Evolutionary conservation across 2,797 vertebrate genomes (phyloP), one percentile per base, ranked within the genome.

Genomic region (Phoeniculus purpureus): DNA sequence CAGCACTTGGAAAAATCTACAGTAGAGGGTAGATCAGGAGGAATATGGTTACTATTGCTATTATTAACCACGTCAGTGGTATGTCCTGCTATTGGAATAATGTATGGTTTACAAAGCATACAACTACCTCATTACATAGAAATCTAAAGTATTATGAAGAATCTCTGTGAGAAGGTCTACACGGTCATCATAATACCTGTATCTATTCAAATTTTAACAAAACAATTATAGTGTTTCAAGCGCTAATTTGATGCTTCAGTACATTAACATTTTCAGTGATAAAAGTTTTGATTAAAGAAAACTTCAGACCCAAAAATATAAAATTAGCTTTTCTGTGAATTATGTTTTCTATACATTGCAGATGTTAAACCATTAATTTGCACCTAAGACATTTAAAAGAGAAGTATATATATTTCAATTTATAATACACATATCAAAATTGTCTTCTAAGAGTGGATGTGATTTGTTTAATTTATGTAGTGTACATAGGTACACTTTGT

Each of bases 401-500:
- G 34, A 81, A 68, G 21, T 1, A 60, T 26, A 10, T 61, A 16
- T 31, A 61, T 56, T 83, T 65, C 10, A 37, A 6, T 55, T 78
- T 55, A 51, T 37, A 80, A 76, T 19, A 27, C 16, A 60, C 8
- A n/a, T n/a, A 55, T 56, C 3, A 48, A 40, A 81, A 84, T 31
- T 19, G 3, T 10, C 29, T 51, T 62, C 14, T 40, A 59, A 60
- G 26, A 48, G 56, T 14, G 6, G 4, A 60, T 40, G 6, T 5
- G 6, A 64, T 17, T 6, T 64, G 13, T 64, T 56, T 40, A 26
- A 61, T 51, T 74, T 29, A 19, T 31, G 56, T 18, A 11, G 10
- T 56, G 25, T 12, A 27, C 1, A 0, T n/a, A 37, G 6, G 26
- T 15, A 17, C 0, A 6, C 3, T 23, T 6, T 8, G 7, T 54